Conservation (phyloP, 2,888 invertebrate species). For the Deilephila porcellus region DNA sequence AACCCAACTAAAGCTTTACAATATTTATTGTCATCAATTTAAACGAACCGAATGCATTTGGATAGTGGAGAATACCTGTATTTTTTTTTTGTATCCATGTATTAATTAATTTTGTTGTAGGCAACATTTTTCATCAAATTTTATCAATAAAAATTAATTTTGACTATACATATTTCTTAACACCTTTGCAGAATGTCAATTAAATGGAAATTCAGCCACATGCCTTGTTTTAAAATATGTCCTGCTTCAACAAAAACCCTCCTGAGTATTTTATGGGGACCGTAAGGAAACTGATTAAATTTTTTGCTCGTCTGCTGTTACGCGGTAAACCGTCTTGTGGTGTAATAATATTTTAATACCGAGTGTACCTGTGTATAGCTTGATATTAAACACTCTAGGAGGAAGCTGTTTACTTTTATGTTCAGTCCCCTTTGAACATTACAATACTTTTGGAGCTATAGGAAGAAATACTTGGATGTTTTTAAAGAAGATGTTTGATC, state of each 20-base stretch:
- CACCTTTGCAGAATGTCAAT: background rate
- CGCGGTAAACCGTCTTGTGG: constrained; percentile 56
- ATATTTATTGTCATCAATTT: too few relatives aligned
- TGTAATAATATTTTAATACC: constrained; percentile 58
- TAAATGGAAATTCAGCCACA: background rate
- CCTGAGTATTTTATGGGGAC: constrained; percentile 45
- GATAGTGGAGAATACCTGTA: too few relatives aligned
- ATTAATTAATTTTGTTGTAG: too few relatives aligned
- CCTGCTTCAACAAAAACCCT: constrained; percentile 22
- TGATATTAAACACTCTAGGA: constrained; percentile 15
- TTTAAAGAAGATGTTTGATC: too few relatives aligned
- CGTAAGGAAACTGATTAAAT: constrained; percentile 60
- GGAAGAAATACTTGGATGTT: too few relatives aligned
- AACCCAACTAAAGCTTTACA: too few relatives aligned
- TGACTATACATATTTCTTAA: too few relatives aligned
- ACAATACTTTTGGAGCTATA: background rate
- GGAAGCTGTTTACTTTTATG: background rate
- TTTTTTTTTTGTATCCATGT: too few relatives aligned
- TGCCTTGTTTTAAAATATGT: constrained; percentile 4
- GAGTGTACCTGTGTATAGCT: constrained; percentile 31
- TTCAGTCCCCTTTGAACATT: constrained; percentile 7
- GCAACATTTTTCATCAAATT: too few relatives aligned
- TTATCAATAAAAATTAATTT: too few relatives aligned
- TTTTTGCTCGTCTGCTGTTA: constrained; percentile 62
- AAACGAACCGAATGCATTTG: too few relatives aligned